These are phyloP conservation scores for Psilanteris sp. DNA, from an alignment of 1,140 invertebrate genomes.

Conservation along the genomic window DNA sequence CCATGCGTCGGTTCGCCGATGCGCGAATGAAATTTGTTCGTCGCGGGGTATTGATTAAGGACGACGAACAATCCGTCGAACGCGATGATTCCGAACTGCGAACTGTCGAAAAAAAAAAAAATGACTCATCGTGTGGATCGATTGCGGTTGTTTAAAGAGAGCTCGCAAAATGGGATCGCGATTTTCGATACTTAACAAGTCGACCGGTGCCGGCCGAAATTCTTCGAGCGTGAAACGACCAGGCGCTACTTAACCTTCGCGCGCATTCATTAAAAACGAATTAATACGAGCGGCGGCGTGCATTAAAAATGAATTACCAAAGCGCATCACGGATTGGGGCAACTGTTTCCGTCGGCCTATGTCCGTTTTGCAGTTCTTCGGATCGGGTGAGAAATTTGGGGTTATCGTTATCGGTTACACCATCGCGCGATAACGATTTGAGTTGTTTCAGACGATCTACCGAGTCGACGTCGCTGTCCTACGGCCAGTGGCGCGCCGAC, in stretches of 20 bases:
- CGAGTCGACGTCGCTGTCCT: no score
- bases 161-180: slow-evolving; percentile 1
- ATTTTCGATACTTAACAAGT: slow-evolving; percentile 27
- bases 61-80: no score
- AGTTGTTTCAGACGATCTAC: no score
- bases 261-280: slow-evolving; percentile 37
- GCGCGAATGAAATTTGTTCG: no score
- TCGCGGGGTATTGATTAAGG: slow-evolving; percentile 1
- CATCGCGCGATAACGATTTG: no score
- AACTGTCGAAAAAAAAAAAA: slow-evolving; percentile 7
- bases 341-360: slow-evolving; percentile 40
- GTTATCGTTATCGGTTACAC: no score
- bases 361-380: slow-evolving; percentile 41
- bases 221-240: slow-evolving; percentile 38
- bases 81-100: not conserved
- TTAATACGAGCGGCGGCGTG: slow-evolving; percentile 25
- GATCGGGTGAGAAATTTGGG: no score
- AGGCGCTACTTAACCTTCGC: slow-evolving; percentile 38
- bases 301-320: slow-evolving; percentile 57
- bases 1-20: no score
- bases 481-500: no score
- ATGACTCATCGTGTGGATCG: slow-evolving; percentile 5
- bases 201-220: slow-evolving; percentile 17
- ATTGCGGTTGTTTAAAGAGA: slow-evolving; percentile 7
- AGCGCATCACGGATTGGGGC: slow-evolving; percentile 32